A percentile compares a stretch with the other conserved stretches of the same genome.
Evolutionary conservation across 1,140 invertebrate species (phyloP).

Genomic region (Megalopta genalis): DNA sequence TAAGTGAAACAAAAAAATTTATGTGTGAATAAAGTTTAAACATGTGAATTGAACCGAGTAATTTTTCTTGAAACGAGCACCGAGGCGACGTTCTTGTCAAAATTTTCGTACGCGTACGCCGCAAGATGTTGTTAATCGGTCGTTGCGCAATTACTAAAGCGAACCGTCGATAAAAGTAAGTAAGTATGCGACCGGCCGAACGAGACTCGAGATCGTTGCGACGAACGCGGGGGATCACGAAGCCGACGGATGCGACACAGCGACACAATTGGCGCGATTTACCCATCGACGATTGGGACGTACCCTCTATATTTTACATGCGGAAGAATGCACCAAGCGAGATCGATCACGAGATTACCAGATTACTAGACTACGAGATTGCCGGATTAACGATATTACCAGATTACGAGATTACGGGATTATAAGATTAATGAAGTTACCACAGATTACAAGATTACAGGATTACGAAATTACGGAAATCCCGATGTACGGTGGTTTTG

Average conservation of each 20-base stretch:
- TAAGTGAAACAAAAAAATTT: slow-evolving; percentile 73
- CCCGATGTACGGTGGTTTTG: too few relatives aligned
- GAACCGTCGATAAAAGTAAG: background rate
- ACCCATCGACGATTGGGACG: too few relatives aligned
- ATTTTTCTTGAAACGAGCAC: slow-evolving; percentile 53
- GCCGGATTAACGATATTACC: too few relatives aligned
- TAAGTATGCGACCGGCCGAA: background rate
- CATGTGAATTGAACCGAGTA: slow-evolving; percentile 72
- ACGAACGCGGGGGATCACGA: background rate
- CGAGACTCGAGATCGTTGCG: background rate
- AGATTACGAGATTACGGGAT: too few relatives aligned
- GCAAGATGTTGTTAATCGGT: background rate
- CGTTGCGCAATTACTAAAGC: background rate
- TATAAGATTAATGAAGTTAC: too few relatives aligned
- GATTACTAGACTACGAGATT: too few relatives aligned
- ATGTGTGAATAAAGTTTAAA: slow-evolving; percentile 81
- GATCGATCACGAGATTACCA: too few relatives aligned
- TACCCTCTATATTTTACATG: too few relatives aligned
- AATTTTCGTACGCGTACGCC: background rate
- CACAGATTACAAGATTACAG: too few relatives aligned
- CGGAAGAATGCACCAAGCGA: too few relatives aligned
- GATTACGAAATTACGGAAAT: too few relatives aligned
- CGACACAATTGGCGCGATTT: background rate
- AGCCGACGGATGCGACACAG: too few relatives aligned
- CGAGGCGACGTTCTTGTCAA: slow-evolving; percentile 9